A percentile compares a stretch with the other conserved stretches of the same genome.
Conservation (phyloP, 2,888 invertebrate species). For the Auanema sp. region DNA sequence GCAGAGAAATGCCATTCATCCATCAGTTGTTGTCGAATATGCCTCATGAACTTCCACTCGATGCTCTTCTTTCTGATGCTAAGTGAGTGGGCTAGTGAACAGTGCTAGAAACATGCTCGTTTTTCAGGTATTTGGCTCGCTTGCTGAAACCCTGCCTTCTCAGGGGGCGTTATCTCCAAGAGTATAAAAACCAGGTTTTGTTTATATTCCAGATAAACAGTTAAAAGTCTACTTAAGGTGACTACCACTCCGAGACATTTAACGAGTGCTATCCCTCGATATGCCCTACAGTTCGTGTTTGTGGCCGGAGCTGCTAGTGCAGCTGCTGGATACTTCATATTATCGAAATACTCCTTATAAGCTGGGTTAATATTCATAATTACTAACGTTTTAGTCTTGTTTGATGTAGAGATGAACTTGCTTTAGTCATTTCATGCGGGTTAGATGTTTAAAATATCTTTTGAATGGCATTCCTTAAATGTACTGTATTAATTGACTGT, state of each 20-base stretch:
- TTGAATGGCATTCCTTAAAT: too few species aligned
- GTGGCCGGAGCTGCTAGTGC: conserved; percentile 42
- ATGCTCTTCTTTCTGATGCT: conserved; percentile 39
- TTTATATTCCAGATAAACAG: background rate
- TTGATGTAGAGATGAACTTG: too few species aligned
- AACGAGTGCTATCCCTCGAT: conserved; percentile 32
- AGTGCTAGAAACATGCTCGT: too few species aligned
- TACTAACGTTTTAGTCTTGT: too few species aligned
- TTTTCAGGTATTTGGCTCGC: conserved; percentile 31
- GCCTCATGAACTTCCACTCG: conserved; percentile 44
- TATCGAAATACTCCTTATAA: conserved; percentile 27
- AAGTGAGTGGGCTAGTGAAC: conserved; percentile 14
- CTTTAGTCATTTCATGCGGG: too few species aligned
- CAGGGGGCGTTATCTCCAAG: conserved; percentile 31
- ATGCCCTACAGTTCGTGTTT: conserved; percentile 39
- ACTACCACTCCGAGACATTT: conserved; percentile 20
- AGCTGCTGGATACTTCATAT: conserved; percentile 39
- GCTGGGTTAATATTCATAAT: too few species aligned
- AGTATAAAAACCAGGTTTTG: conserved; percentile 26
- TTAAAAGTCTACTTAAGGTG: background rate
- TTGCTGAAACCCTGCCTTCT: conserved; percentile 35
- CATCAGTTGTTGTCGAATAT: conserved; percentile 38
- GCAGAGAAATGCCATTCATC: conserved; percentile 46
- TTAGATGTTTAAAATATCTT: too few species aligned
- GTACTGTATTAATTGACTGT: too few species aligned